These are phyloP conservation scores for Thymelicus acteon DNA, from an alignment of 2,888 invertebrate species.

Conservation along the genomic window DNA sequence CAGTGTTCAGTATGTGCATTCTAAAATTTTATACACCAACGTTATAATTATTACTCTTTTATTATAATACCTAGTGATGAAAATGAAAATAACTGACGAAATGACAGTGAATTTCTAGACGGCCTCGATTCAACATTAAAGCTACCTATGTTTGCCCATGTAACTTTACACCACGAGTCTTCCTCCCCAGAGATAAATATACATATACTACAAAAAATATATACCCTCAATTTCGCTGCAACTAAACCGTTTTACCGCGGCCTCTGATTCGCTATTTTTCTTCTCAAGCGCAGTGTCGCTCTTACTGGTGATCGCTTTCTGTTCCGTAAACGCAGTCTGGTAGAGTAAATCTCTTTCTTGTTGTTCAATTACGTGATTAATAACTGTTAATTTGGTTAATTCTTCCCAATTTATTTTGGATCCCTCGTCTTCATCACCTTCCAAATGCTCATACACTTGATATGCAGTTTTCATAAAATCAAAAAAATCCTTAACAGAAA, in stretches of 20 bases:
- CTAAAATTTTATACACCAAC: no score
- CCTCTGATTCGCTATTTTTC: constrained; percentile 55
- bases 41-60: no score
- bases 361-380: constrained; percentile 78
- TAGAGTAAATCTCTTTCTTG: constrained; percentile 74
- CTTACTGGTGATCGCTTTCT: constrained; percentile 66
- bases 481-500: constrained; percentile 88
- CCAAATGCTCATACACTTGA: constrained; percentile 85
- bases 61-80: no score
- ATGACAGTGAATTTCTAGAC: no score
- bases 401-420: constrained; percentile 81
- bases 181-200: background rate
- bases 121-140: no score
- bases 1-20: no score
- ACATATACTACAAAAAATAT: background rate
- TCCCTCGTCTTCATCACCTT: constrained; percentile 73
- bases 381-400: constrained; percentile 75
- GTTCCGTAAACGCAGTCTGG: constrained; percentile 63
- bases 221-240: constrained; percentile 75
- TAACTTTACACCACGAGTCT: no score
- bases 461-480: constrained; percentile 90
- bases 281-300: constrained; percentile 68
- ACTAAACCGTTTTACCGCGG: constrained; percentile 65
- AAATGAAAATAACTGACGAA: no score
- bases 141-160: no score